A percentile compares a stretch with the other conserved stretches of the same genome.
Conservation (phyloP, 2,888 invertebrate species). For the Idaea biselata region DNA sequence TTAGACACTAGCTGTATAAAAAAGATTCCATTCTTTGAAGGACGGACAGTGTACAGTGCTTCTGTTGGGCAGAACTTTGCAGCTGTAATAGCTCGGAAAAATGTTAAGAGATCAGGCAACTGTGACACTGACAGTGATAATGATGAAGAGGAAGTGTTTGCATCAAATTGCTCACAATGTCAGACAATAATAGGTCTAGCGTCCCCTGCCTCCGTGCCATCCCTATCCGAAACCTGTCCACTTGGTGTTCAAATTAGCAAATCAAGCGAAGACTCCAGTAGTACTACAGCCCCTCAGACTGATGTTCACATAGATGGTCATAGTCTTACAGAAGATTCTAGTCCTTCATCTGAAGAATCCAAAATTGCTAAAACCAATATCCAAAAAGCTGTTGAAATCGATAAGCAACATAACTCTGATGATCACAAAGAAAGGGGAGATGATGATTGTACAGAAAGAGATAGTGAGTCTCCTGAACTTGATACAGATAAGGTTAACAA, state of each 20-base stretch:
- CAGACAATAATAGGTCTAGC: conserved; percentile 78
- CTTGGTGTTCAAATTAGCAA: conserved; percentile 81
- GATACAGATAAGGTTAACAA: conserved; percentile 79
- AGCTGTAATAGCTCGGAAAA: conserved; percentile 85
- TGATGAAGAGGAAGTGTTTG: conserved; percentile 83
- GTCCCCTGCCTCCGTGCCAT: conserved; percentile 81
- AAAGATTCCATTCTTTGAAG: conserved; percentile 85
- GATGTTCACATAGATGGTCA: conserved; percentile 79
- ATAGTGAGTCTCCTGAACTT: conserved; percentile 47
- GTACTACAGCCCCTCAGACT: conserved; percentile 79
- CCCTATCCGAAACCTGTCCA: conserved; percentile 83
- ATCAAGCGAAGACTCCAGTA: conserved; percentile 82
- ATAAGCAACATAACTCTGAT: conserved; percentile 43
- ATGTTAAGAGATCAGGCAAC: conserved; percentile 69
- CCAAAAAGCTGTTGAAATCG: conserved; percentile 49
- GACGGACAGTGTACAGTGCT: conserved; percentile 84
- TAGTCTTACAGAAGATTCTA: conserved; percentile 79
- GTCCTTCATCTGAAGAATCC: conserved; percentile 79
- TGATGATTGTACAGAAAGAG: conserved; percentile 49
- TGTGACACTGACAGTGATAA: conserved; percentile 83
- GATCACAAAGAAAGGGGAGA: conserved; percentile 43
- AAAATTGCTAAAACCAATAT: conserved; percentile 70
- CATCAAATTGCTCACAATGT: conserved; percentile 84
- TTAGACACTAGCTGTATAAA: conserved; percentile 81
- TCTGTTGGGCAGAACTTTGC: conserved; percentile 89